A percentile compares a stretch with the other conserved stretches of the same genome.
Evolutionary conservation across 2,888 invertebrate species (phyloP).

Genomic region (Calephelis perditalis): DNA sequence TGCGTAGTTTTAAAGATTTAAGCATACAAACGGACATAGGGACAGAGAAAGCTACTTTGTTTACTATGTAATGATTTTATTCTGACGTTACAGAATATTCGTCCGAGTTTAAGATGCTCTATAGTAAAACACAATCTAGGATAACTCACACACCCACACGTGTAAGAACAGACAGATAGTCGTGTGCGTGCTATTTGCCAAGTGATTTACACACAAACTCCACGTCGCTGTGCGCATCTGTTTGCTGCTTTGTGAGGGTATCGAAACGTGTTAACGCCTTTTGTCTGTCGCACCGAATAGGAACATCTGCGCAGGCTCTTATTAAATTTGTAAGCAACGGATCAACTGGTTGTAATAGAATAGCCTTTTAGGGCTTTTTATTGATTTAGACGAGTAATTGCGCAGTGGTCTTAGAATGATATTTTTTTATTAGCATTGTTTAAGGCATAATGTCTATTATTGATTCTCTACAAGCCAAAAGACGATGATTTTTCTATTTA

Average conservation of each 20-base stretch:
- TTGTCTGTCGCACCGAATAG: constrained; percentile 50
- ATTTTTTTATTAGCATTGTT: too few species aligned
- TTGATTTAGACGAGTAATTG: constrained; percentile 9
- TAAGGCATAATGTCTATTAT: too few species aligned
- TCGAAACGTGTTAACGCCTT: constrained; percentile 62
- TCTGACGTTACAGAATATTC: too few species aligned
- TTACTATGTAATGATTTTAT: too few species aligned
- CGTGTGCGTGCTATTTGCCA: constrained; percentile 61
- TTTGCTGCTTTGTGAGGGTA: constrained; percentile 55
- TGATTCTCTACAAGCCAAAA: too few species aligned
- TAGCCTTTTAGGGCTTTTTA: constrained; percentile 16
- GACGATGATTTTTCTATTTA: too few species aligned
- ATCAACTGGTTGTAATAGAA: constrained; percentile 21
- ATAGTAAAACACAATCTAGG: neutral
- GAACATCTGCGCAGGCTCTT: constrained; percentile 57
- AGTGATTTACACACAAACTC: constrained; percentile 73
- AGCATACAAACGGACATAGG: too few species aligned
- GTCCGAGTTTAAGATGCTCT: neutral
- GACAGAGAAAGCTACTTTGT: too few species aligned
- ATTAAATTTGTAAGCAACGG: constrained; percentile 33
- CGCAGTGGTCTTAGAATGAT: neutral
- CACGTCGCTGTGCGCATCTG: constrained; percentile 63
- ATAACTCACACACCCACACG: constrained; percentile 26
- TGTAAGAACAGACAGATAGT: neutral
- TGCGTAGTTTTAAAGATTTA: too few species aligned